Evolutionary conservation across 2,888 invertebrate genomes (phyloP).

Genomic region (Argyresthia goedartella): DNA sequence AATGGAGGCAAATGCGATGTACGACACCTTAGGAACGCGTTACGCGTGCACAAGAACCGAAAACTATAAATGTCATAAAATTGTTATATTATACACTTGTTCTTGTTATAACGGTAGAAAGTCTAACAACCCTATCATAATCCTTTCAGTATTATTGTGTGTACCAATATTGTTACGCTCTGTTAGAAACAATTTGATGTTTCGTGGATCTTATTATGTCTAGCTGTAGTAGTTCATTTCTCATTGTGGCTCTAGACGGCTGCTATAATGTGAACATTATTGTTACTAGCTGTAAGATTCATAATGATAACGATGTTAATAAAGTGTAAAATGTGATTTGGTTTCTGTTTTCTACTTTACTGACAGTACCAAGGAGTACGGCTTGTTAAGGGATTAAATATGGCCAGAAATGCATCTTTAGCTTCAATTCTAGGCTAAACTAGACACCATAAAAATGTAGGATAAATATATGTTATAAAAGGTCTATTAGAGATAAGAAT

Average conservation of each 20-base stretch:
- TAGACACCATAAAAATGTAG: no score
- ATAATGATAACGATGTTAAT: slow-evolving; percentile 58
- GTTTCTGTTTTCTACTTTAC: background rate
- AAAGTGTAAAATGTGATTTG: slow-evolving; percentile 41
- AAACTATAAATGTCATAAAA: slow-evolving; percentile 6
- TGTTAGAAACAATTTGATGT: slow-evolving; percentile 22
- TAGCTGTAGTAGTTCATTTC: slow-evolving; percentile 29
- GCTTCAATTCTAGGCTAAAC: no score
- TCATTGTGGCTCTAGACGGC: slow-evolving; percentile 21
- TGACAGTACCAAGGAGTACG: no score
- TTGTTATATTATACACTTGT: slow-evolving; percentile 23
- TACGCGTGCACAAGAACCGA: no score
- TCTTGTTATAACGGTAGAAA: slow-evolving; percentile 8
- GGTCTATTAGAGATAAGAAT: no score
- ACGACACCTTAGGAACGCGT: no score
- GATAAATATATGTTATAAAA: no score
- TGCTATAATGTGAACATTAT: slow-evolving; percentile 31
- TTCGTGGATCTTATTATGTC: slow-evolving; percentile 17
- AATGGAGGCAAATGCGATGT: no score
- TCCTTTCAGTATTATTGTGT: slow-evolving; percentile 6
- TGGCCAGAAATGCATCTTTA: no score
- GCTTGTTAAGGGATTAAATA: no score
- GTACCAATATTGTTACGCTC: slow-evolving; percentile 16
- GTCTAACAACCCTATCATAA: background rate
- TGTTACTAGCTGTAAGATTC: slow-evolving; percentile 55